phyloP scores from a whole-genome alignment of 2,888 invertebrate genomes.

The Habrosyne pyritoides region DNA sequence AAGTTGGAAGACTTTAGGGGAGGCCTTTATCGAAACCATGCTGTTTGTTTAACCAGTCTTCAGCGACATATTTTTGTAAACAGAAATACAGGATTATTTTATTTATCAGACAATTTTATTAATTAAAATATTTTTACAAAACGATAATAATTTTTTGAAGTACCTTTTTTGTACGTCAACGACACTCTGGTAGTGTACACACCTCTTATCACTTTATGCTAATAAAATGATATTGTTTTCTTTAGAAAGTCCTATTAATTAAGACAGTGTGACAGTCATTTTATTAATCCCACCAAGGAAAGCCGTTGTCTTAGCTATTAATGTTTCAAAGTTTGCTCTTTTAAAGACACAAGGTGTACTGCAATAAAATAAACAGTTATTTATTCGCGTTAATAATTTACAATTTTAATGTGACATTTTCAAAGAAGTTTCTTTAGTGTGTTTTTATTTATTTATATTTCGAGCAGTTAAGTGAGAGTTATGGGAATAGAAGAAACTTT shows the following conservation, averaged over 20 bases:
- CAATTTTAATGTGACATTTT: slow-evolving; percentile 64
- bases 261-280: slow-evolving; percentile 77
- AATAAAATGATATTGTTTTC: slow-evolving; percentile 83
- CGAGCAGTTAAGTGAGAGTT: slow-evolving; percentile 47
- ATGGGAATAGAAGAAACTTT: slow-evolving; percentile 27
- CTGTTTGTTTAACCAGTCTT: too few species aligned
- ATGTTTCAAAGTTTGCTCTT: slow-evolving; percentile 72
- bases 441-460: slow-evolving; percentile 40
- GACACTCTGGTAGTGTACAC: slow-evolving; percentile 41
- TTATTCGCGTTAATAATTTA: slow-evolving; percentile 72
- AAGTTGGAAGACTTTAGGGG: too few species aligned
- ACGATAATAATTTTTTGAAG: slow-evolving; percentile 7
- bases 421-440: slow-evolving; percentile 32
- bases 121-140: too few species aligned
- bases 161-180: slow-evolving; percentile 16
- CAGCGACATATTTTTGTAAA: too few species aligned
- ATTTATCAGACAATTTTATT: too few species aligned
- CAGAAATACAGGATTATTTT: too few species aligned
- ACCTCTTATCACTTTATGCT: slow-evolving; percentile 60
- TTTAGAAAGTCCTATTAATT: slow-evolving; percentile 82
- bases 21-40: too few species aligned
- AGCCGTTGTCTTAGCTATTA: slow-evolving; percentile 67
- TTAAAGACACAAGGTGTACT: slow-evolving; percentile 71
- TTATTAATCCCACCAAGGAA: slow-evolving; percentile 76
- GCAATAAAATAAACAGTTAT: slow-evolving; percentile 71